Evolutionary conservation across 2,888 invertebrate species (phyloP).

Genomic region (Lasioglossum figueresi): DNA sequence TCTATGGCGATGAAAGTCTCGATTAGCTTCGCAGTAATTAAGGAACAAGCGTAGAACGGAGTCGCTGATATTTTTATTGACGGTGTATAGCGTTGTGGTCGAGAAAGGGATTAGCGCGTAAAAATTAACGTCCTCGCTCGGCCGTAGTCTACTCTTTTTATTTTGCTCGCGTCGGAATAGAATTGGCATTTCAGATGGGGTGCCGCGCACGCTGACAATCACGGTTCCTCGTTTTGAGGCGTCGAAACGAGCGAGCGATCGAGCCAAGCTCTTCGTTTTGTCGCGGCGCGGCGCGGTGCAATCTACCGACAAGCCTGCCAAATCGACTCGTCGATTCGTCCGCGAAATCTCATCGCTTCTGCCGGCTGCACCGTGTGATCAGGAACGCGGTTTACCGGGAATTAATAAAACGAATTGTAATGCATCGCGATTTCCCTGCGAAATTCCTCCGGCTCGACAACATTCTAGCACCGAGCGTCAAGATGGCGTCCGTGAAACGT

Average conservation of each 20-base stretch:
- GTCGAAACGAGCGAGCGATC: constrained; percentile 30
- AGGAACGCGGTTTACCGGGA: constrained; percentile 48
- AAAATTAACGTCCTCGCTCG: constrained; percentile 7
- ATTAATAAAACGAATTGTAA: constrained; percentile 61
- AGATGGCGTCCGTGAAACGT: background rate
- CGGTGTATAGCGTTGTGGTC: background rate
- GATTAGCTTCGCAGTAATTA: background rate
- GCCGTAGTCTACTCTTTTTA: background rate
- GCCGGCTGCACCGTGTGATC: constrained; percentile 51
- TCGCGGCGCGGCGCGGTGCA: constrained; percentile 36
- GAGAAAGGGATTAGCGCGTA: background rate
- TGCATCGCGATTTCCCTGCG: constrained; percentile 32
- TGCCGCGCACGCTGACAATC: constrained; percentile 46
- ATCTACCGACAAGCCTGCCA: constrained; percentile 56
- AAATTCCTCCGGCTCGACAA: constrained; percentile 13
- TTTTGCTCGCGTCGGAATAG: constrained; percentile 15
- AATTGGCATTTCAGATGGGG: constrained; percentile 48
- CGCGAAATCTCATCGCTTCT: constrained; percentile 62
- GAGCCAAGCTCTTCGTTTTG: constrained; percentile 47
- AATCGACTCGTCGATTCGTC: constrained; percentile 63
- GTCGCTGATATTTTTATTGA: background rate
- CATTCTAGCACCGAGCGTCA: background rate
- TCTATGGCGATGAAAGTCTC: background rate
- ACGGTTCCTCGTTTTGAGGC: constrained; percentile 52
- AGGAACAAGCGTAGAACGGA: background rate